Conservation (phyloP, 2,888 invertebrate species). For the Epirrita christyi region DNA sequence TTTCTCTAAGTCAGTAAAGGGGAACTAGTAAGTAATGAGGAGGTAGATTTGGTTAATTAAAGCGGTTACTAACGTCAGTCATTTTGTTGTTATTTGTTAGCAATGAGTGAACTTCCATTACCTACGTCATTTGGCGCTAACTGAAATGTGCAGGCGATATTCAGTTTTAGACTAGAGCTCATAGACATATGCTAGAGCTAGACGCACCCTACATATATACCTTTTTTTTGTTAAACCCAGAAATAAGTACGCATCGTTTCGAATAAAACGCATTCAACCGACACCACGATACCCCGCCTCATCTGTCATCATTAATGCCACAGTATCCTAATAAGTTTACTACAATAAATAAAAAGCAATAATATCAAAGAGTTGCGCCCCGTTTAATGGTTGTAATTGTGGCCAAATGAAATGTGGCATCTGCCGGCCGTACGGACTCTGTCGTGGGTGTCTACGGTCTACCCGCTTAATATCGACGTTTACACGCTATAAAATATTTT, state of each 20-base stretch:
- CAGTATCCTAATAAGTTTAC: conserved; percentile 81
- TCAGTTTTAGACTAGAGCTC: too few species aligned
- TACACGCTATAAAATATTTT: conserved; percentile 76
- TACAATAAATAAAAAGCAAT: conserved; percentile 77
- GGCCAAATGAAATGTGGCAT: conserved; percentile 78
- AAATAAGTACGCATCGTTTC: conserved; percentile 49
- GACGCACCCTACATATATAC: too few species aligned
- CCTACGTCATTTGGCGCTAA: too few species aligned
- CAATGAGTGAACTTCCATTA: conserved; percentile 48
- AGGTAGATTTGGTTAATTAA: conserved; percentile 63
- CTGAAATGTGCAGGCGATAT: too few species aligned
- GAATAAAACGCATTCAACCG: conserved; percentile 70
- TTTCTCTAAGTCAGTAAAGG: conserved; percentile 47
- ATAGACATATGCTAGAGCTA: too few species aligned
- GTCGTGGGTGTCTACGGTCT: conserved; percentile 79
- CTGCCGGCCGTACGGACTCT: conserved; percentile 58
- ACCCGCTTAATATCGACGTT: conserved; percentile 74
- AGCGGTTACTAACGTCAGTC: conserved; percentile 53
- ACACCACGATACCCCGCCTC: conserved; percentile 67
- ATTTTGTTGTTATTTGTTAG: conserved; percentile 51
- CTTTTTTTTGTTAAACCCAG: conserved; percentile 3
- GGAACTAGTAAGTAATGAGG: conserved; percentile 48
- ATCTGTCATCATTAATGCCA: conserved; percentile 85
- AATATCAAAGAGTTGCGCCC: conserved; percentile 81
- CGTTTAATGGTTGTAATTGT: conserved; percentile 82